phyloP scores from a whole-genome alignment of 2,797 vertebrate genomes.

The Cirrhinus molitorella region DNA sequence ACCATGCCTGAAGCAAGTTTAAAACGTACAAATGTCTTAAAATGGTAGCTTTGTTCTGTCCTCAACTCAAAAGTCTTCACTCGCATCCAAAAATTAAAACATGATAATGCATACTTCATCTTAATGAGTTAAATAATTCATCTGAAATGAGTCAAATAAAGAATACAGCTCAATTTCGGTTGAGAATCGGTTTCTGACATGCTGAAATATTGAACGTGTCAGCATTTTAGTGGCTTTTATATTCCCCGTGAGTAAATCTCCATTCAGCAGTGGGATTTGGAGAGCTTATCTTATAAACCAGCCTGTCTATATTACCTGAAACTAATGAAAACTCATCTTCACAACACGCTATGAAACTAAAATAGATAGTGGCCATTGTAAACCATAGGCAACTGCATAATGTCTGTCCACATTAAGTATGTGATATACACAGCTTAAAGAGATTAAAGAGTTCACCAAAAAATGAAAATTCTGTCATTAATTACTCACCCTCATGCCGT shows the following conservation, averaged over 20 bases:
- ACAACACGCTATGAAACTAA: not conserved
- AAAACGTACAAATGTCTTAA: not conserved
- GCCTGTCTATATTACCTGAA: not conserved
- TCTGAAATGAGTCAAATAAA: not conserved
- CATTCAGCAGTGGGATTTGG: constrained; percentile 7
- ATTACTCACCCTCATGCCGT: no score
- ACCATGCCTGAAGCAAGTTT: not conserved
- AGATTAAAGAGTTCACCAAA: no score
- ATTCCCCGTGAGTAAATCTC: not conserved
- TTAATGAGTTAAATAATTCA: not conserved
- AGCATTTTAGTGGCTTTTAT: constrained; percentile 1
- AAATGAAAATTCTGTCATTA: no score
- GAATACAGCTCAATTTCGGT: not conserved
- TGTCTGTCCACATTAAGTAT: constrained; percentile 2
- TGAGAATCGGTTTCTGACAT: not conserved
- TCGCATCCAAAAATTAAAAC: not conserved
- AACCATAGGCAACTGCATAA: not conserved
- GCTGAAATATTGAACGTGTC: not conserved
- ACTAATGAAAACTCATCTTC: constrained; percentile 22
- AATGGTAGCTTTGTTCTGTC: not conserved
- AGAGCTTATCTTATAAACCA: constrained; percentile 26
- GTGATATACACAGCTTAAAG: not conserved
- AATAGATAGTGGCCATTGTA: not conserved
- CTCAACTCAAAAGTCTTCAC: not conserved
- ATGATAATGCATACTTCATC: not conserved